Evolutionary conservation across 2,113 vertebrate species (phyloP).

Genomic region (Thinocorus orbignyianus): DNA sequence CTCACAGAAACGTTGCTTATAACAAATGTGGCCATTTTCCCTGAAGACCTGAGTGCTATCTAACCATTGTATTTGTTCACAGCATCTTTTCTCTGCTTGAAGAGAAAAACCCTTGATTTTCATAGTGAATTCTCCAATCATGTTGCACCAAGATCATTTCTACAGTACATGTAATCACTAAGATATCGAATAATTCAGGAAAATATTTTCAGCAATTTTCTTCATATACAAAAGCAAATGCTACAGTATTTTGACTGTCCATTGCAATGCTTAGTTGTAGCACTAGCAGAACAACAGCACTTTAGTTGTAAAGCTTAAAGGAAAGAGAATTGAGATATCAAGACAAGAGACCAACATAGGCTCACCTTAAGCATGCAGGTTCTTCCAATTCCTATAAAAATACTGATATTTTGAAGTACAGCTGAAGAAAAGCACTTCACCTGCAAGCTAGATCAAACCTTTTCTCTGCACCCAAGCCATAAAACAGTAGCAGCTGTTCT

Average conservation of each 20-base stretch:
- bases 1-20: neutral
- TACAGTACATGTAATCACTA: neutral
- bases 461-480: neutral
- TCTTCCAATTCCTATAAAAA: neutral
- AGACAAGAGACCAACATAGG: neutral
- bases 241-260: neutral
- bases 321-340: neutral
- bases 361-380: neutral
- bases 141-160: neutral
- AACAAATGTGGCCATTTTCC: slow-evolving; percentile 34
- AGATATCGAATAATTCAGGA: neutral
- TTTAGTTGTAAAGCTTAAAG: neutral
- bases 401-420: neutral
- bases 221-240: neutral
- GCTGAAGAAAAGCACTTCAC: neutral
- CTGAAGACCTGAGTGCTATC: neutral
- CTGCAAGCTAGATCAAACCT: neutral
- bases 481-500: neutral
- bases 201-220: neutral
- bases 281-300: neutral
- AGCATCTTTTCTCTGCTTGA: neutral
- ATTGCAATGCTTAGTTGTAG: neutral
- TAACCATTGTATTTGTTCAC: slow-evolving; percentile 10
- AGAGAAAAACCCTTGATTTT: neutral
- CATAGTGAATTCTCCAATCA: neutral